Percentiles rank a stretch among this genome's conserved stretches.
Conservation (phyloP, 1,140 invertebrate genomes). For the Notospermus geniculatus region DNA sequence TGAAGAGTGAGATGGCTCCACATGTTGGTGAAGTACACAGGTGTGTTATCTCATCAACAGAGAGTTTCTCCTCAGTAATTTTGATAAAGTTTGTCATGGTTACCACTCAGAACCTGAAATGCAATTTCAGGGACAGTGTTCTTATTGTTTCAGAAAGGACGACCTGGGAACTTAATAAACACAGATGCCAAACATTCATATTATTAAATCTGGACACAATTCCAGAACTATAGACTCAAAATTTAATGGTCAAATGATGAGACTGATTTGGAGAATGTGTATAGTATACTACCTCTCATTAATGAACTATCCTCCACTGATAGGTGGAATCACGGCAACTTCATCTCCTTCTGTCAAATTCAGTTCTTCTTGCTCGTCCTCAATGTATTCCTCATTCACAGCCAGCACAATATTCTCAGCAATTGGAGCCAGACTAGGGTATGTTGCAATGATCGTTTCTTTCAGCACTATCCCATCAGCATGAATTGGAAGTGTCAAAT, state of each 20-base stretch:
- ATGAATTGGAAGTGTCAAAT: slow-evolving; percentile 50
- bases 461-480: not conserved
- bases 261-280: too few species aligned
- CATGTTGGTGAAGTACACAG: slow-evolving; percentile 70
- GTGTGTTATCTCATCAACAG: slow-evolving; percentile 68
- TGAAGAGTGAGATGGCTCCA: slow-evolving; percentile 85
- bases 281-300: not conserved
- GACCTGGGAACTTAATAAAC: not conserved
- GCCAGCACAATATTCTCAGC: slow-evolving; percentile 72
- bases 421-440: slow-evolving; percentile 63
- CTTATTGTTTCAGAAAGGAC: not conserved
- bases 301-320: slow-evolving; percentile 71
- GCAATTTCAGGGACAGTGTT: too few species aligned
- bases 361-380: slow-evolving; percentile 57
- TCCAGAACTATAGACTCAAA: too few species aligned
- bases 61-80: slow-evolving; percentile 67
- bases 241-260: too few species aligned
- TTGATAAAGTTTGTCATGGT: slow-evolving; percentile 62
- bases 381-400: slow-evolving; percentile 75
- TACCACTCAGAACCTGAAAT: not conserved
- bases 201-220: too few species aligned
- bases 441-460: slow-evolving; percentile 16
- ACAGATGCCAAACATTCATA: not conserved
- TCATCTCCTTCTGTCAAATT: slow-evolving; percentile 67
- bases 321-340: slow-evolving; percentile 81